Conservation (phyloP, 2,888 invertebrate species). For the Drosophila formosana region DNA sequence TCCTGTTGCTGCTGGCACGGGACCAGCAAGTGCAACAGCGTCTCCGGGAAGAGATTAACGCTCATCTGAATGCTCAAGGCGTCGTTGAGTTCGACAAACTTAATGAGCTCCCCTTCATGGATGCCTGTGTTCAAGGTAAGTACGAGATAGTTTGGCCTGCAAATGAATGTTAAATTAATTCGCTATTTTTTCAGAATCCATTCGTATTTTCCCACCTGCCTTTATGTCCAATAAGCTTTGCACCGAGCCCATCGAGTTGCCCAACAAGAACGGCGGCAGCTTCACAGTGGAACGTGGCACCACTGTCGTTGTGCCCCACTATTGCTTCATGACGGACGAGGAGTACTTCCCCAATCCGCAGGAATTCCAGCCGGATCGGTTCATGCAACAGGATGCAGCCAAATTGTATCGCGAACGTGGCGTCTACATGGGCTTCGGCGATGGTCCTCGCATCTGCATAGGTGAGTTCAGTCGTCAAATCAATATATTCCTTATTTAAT, state of each 20-base stretch:
- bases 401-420: conserved; percentile 80
- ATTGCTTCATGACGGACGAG: conserved; percentile 73
- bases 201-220: conserved; percentile 78
- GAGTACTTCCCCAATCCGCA: conserved; percentile 73
- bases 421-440: conserved; percentile 79
- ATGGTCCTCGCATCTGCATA: conserved; percentile 83
- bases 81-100: conserved; percentile 77
- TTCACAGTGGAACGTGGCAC: conserved; percentile 67
- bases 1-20: conserved; percentile 75
- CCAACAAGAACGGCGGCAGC: conserved; percentile 71
- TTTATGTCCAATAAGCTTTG: conserved; percentile 72
- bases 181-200: conserved; percentile 60
- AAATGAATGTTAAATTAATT: too few relatives aligned
- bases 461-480: conserved; percentile 52
- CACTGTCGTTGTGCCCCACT: conserved; percentile 72
- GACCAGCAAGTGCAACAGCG: conserved; percentile 69
- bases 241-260: conserved; percentile 70
- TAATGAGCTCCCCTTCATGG: conserved; percentile 79
- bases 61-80: conserved; percentile 49
- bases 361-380: conserved; percentile 82
- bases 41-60: conserved; percentile 73
- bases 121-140: conserved; percentile 83
- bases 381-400: conserved; percentile 75
- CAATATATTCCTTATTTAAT: background rate
- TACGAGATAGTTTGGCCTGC: background rate